A percentile compares a stretch with the other conserved stretches of the same genome.
Evolutionary conservation across 2,113 vertebrate genomes (phyloP).

Genomic region (Rhinolophus ferrumequinum): DNA sequence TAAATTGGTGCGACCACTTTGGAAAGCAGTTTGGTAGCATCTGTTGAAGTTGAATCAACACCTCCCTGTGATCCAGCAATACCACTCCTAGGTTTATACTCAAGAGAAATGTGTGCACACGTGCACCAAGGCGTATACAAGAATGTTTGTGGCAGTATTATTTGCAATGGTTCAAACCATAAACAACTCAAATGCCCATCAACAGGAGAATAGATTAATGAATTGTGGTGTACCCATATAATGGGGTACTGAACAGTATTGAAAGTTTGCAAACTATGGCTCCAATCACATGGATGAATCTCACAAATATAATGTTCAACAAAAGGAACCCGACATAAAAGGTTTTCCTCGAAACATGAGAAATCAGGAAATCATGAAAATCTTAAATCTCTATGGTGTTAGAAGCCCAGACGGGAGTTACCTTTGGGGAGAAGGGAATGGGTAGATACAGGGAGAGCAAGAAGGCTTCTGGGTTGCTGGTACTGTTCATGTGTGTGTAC

Average conservation of each 20-base stretch:
- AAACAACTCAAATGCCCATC: neutral
- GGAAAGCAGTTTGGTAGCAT: constrained; percentile 17
- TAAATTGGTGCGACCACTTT: neutral
- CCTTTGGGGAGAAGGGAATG: neutral
- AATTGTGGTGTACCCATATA: neutral
- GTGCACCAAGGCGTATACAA: neutral
- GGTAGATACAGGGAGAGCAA: neutral
- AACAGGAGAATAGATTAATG: neutral
- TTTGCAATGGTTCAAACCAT: neutral
- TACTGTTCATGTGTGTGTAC: neutral
- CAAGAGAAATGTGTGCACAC: neutral
- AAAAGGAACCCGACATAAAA: neutral
- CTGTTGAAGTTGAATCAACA: neutral
- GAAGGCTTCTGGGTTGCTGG: neutral
- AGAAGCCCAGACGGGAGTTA: neutral
- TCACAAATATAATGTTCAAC: neutral
- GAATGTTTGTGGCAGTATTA: neutral
- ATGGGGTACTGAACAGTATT: neutral
- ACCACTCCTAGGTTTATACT: neutral
- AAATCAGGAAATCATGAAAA: neutral
- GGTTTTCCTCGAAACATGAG: neutral
- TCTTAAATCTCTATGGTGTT: neutral
- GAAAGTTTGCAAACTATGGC: neutral
- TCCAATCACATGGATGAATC: neutral
- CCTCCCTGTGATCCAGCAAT: neutral